Conservation (phyloP, 2,797 vertebrate species). For the Pterois miles region DNA sequence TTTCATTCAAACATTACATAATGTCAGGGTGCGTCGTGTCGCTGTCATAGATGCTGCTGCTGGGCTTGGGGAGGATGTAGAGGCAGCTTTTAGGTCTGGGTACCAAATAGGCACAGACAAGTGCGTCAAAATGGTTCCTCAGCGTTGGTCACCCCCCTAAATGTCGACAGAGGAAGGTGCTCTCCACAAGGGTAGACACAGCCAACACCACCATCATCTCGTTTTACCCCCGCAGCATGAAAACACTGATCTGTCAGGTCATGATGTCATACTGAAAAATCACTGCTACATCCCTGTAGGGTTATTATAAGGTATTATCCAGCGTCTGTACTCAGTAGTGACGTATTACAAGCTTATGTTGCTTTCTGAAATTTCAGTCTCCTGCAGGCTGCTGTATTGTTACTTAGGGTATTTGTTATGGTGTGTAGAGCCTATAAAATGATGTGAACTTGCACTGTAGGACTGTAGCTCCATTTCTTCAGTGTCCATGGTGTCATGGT, state of each 20-base stretch:
- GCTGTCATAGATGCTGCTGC: constrained; percentile 5
- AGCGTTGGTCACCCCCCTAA: background rate
- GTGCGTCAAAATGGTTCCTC: constrained; percentile 73
- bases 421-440: background rate
- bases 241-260: constrained; percentile 24
- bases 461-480: background rate
- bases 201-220: background rate
- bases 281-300: background rate
- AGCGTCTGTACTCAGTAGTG: background rate
- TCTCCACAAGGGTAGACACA: background rate
- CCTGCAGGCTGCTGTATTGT: background rate
- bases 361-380: background rate
- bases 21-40: background rate
- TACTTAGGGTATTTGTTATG: background rate
- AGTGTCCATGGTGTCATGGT: background rate
- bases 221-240: background rate
- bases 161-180: constrained; percentile 18
- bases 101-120: constrained; percentile 45
- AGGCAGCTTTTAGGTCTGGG: constrained; percentile 25
- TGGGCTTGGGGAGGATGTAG: constrained; percentile 6
- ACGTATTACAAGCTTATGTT: too few relatives aligned
- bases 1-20: constrained; percentile 46
- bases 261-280: constrained; percentile 37
- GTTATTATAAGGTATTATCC: background rate
- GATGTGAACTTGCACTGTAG: background rate